These are phyloP conservation scores for Oryzias dopingdopingensis DNA, from an alignment of 2,797 vertebrate genomes.

Conservation along the genomic window DNA sequence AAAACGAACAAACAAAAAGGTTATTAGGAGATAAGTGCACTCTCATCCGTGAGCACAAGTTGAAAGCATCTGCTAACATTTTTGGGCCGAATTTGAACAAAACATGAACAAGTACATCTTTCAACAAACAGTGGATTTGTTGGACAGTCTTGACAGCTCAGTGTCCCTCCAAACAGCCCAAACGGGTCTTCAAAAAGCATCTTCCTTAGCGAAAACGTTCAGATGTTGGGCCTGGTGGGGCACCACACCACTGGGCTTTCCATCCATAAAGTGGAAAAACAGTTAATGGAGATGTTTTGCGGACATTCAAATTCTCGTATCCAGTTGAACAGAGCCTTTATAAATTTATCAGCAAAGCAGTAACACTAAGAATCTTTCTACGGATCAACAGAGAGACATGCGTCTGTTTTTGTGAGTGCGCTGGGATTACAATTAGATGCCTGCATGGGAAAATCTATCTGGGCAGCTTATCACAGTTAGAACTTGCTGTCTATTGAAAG, in stretches of 20 bases:
- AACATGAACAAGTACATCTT: slow-evolving; percentile 44
- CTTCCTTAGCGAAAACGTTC: slow-evolving; percentile 14
- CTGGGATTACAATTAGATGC: slow-evolving; percentile 30
- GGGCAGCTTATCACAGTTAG: slow-evolving; percentile 46
- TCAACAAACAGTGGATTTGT: slow-evolving; percentile 31
- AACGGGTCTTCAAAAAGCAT: slow-evolving; percentile 27
- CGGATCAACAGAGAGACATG: slow-evolving; percentile 24
- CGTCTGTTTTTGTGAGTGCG: slow-evolving; percentile 28
- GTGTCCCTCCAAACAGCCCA: slow-evolving; percentile 61
- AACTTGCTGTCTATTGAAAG: slow-evolving; percentile 35
- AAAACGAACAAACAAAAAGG: slow-evolving; percentile 39
- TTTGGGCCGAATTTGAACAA: slow-evolving; percentile 34
- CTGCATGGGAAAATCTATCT: slow-evolving; percentile 49
- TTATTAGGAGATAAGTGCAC: slow-evolving; percentile 60
- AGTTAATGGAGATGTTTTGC: slow-evolving; percentile 35
- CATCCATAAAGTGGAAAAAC: slow-evolving; percentile 20
- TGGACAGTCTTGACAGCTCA: slow-evolving; percentile 64
- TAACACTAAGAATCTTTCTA: slow-evolving; percentile 41
- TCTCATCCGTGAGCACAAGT: slow-evolving; percentile 50
- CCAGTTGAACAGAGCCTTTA: slow-evolving; percentile 41
- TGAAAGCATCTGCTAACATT: slow-evolving; percentile 37
- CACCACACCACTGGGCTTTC: slow-evolving; percentile 18
- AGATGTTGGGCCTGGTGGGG: slow-evolving; percentile 16
- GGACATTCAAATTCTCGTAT: slow-evolving; percentile 40
- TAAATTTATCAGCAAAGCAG: slow-evolving; percentile 38